Base-by-base conservation (phyloP, 2,888 invertebrate genomes). In the Trachelus stipa region DNA sequence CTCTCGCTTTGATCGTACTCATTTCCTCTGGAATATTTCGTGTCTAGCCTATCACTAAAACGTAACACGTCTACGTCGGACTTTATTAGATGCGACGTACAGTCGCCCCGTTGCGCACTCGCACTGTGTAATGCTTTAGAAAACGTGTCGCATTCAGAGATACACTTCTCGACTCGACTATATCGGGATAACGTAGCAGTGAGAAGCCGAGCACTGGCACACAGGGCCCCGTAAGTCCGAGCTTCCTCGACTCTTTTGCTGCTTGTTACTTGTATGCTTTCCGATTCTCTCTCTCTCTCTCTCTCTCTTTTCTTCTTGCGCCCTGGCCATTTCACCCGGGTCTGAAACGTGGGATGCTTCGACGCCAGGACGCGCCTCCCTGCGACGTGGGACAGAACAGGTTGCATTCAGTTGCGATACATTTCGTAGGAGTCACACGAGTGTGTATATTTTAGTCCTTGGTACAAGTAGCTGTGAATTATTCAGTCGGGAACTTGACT, bases 151-250 rank as follows among this genome's bases (percentile, higher is more conserved):
- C 40, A 68, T 6, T 12, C 15, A 37, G 35, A 37, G 35, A 30
- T 40, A 15, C 35, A 15, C 34, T 31, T 31, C 12, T 31, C 23
- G 33, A 31, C 74, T 37, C 74, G 35, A 68, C 31, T 69, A 12
- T 68, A 68, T 75, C n/a, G 31, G 40, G 37, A 37, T 75, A 37
- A 33, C 34, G 35, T 56, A 37, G 75, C 12, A 68, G 69, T 30
- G n/a, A 69, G 34, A 76, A 34, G 34, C 37, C 68, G 56, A 68
- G 68, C 40, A 68, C 40, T 6, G 68, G 35, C 40, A 33, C 34
- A 40, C 30, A 34, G 30, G 35, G 34, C 31, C 34, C 74, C 33
- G n/a, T 34, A n/a, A 15, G 4, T 30, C 69, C 69, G 69, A 69
- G 69, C 33, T 69, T 33, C 30, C 69, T 30, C 11, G 40, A 15